Evolutionary conservation across 2,888 invertebrate genomes (phyloP), one percentile per base, ranked within the genome.

Genomic region (Digitonthophagus gazella): DNA sequence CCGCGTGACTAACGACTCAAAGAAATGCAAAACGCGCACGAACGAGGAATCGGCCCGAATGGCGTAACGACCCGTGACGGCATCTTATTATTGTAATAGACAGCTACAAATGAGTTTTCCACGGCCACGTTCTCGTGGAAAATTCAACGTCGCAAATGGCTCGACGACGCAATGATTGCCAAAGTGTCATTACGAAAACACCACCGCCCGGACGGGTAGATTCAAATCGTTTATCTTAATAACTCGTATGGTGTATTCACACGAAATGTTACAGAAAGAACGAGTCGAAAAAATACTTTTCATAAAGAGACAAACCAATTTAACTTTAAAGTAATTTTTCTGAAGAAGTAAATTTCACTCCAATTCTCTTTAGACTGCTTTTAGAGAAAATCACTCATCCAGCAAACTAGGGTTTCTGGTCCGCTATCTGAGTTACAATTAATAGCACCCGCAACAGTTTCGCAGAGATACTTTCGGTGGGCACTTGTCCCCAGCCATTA

Each of bases 1-100:
- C 28, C 28, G 28, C 28, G 28, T 44, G 28, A 44, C 28, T 44
- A 44, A 44, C 28, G 28, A 44, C 28, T 44, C 28, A 44, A 44
- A 44, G 28, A 44, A 44, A 44, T 44, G 28, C 28, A 44, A 44
- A 44, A 44, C 28, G 28, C 28, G 28, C 6, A 44, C 28, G 28
- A n/a, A n/a, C n/a, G n/a, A n/a, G 8, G 28, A 44, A 44, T 44
- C 18, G 15, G n/a, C 11, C 57, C 28, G 28, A 44, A 44, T 44
- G 28, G 28, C 28, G 28, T 67, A 70, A 70, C 67, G 67, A 70
- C 57, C 65, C 67, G 67, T 64, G 65, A 70, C 64, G 65, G 69
- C 66, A 67, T 64, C 71, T 74, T 72, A 71, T 74, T 74, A 75
- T 71, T 71, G 70, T 72, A 74, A 74, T 72, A 74, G 74, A 75